Evolutionary conservation across 2,888 invertebrate genomes (phyloP).

Genomic region (Venusia cambrica): DNA sequence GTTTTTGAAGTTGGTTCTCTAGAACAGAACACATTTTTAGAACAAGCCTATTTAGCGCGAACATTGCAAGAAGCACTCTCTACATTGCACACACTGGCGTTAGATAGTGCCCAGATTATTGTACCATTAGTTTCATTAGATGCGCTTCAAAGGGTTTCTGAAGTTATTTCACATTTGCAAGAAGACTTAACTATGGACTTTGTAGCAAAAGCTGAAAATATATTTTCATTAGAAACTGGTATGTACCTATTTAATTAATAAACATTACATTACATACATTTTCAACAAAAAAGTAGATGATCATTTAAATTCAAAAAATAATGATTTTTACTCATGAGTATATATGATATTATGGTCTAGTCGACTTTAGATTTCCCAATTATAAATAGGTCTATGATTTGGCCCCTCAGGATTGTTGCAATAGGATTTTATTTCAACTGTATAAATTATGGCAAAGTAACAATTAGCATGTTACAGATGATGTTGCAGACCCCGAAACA

Average conservation of each 20-base stretch:
- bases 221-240: slow-evolving; percentile 23
- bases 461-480: too few species aligned
- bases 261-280: neutral
- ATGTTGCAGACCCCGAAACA: slow-evolving; percentile 23
- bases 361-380: too few species aligned
- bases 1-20: slow-evolving; percentile 19
- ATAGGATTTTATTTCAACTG: too few species aligned
- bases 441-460: too few species aligned
- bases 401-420: too few species aligned
- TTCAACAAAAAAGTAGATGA: too few species aligned
- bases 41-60: slow-evolving; percentile 34
- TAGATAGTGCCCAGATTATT: slow-evolving; percentile 38
- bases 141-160: slow-evolving; percentile 37
- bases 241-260: slow-evolving; percentile 5
- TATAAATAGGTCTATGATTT: too few species aligned
- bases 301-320: too few species aligned
- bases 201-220: slow-evolving; percentile 23
- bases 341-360: too few species aligned
- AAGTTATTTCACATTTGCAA: slow-evolving; percentile 45
- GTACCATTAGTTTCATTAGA: slow-evolving; percentile 28
- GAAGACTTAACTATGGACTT: slow-evolving; percentile 39
- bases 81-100: slow-evolving; percentile 35
- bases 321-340: too few species aligned
- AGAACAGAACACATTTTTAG: slow-evolving; percentile 14
- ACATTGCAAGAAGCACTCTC: slow-evolving; percentile 38